Evolutionary conservation across 2,797 vertebrate species (phyloP), one percentile per base, ranked within the genome.

Genomic region (Xiphorhynchus erythropygius): DNA sequence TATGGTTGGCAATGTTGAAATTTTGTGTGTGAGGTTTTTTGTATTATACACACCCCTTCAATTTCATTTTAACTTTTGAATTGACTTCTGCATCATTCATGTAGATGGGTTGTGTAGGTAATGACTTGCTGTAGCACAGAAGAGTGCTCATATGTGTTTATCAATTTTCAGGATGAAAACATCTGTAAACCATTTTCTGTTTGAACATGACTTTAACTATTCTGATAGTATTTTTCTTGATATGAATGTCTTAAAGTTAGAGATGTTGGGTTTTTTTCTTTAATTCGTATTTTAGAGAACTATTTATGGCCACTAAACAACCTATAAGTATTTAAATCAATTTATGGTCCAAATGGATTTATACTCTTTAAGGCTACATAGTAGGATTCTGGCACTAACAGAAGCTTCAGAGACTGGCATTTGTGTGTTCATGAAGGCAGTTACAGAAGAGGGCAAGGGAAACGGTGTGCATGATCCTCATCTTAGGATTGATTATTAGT

Each of bases 121-220:
- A 65, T 84, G 52, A 80, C 33, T 84, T 86, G 76, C 30, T 73
- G 55, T 56, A 33, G 28, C 39, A 69, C 11, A 49, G 77, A 83
- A 90, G 46, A 81, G 44, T 81, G 24, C 71, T 90, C 11, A 18
- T 59, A 42, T 41, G 50, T 84, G n/a, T 59, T 76, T 90, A 32
- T 90, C 13, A 49, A 6, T 64, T 90, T 96, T 67, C 56, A 89
- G 35, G 41, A 22, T 81, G 49, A 77, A 89, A 87, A 57, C 18
- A 86, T 64, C 28, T 84, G 3, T 94, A 91, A 95, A 47, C 13
- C 17, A 8, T 73, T 30, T 87, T 90, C 59, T 84, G 10, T 64
- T 96, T 91, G 67, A 79, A 77, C 49, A 7, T 13, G 23, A 41
- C 81, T 96, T 94, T 84, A 87, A 53, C 62, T 77, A n/a, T 91